These are phyloP conservation scores for Hydrophis major DNA, from an alignment of 2,797 vertebrate species.

Conservation along the genomic window DNA sequence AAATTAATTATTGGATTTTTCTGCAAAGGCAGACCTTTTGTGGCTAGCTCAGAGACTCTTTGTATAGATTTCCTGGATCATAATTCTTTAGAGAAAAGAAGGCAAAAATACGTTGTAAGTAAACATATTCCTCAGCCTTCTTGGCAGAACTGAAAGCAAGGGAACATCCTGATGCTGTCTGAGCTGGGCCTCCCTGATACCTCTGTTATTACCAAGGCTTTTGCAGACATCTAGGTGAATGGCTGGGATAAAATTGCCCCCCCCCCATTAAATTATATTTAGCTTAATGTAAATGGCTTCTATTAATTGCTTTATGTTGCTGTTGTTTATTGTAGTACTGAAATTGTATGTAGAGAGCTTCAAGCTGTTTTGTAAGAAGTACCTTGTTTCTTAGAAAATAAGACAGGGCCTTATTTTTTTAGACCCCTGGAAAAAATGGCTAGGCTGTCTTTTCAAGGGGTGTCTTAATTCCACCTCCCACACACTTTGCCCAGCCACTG, in stretches of 20 bases:
- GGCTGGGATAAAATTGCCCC: not conserved
- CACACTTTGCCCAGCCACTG: no score
- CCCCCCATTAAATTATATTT: not conserved
- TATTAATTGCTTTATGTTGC: not conserved
- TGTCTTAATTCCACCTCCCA: no score
- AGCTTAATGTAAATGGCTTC: not conserved
- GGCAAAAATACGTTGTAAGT: not conserved
- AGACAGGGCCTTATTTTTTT: no score
- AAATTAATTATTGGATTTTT: conserved; percentile 66
- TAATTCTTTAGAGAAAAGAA: not conserved
- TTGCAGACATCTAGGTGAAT: not conserved
- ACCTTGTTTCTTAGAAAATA: no score
- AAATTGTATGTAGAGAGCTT: not conserved
- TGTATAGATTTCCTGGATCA: not conserved
- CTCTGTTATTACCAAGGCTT: not conserved
- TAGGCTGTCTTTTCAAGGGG: no score
- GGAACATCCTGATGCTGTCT: no score
- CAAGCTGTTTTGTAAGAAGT: not conserved
- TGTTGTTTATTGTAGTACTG: not conserved
- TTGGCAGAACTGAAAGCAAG: not conserved
- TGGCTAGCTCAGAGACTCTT: conserved; percentile 13
- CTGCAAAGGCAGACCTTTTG: conserved; percentile 37
- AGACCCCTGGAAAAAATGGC: no score
- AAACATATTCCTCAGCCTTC: not conserved
- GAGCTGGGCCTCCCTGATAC: not conserved